Conservation (phyloP, 2,797 vertebrate genomes). For the Hydrolagus colliei region DNA sequence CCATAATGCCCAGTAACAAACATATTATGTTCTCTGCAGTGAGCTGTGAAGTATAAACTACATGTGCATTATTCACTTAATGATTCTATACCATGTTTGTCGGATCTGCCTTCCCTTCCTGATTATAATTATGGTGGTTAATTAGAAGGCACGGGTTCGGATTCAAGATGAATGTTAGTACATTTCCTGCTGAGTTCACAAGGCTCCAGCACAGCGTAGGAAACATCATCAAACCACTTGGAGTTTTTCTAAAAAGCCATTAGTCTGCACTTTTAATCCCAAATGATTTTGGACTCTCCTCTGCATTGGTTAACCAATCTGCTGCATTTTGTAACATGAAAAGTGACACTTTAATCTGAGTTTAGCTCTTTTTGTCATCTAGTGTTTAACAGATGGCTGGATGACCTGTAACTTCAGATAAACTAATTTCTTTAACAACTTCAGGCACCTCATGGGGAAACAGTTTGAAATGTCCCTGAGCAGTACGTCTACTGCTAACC, state of each 20-base stretch:
- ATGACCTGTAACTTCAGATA: slow-evolving; percentile 55
- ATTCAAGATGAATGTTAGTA: not conserved
- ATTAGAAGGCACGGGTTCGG: not conserved
- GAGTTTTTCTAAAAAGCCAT: slow-evolving; percentile 54
- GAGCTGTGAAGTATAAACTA: no score
- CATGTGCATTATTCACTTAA: no score
- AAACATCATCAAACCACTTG: slow-evolving; percentile 45
- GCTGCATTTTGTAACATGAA: slow-evolving; percentile 45
- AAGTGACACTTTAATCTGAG: slow-evolving; percentile 50
- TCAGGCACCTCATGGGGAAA: slow-evolving; percentile 20
- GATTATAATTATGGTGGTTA: not conserved
- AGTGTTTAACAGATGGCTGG: slow-evolving; percentile 54
- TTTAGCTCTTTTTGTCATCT: slow-evolving; percentile 48
- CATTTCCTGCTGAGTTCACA: slow-evolving; percentile 39
- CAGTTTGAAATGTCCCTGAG: not conserved
- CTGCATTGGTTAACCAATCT: slow-evolving; percentile 41
- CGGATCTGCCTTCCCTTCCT: not conserved
- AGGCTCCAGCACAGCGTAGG: slow-evolving; percentile 45
- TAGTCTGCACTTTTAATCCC: slow-evolving; percentile 53
- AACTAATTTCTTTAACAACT: slow-evolving; percentile 70
- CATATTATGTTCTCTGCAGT: no score
- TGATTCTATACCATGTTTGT: not conserved
- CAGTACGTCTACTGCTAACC: not conserved
- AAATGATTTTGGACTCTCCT: slow-evolving; percentile 45
- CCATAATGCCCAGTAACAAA: no score